Percentiles rank a stretch among this genome's conserved stretches.
Evolutionary conservation across 2,888 invertebrate genomes (phyloP).

Genomic region (Sminthurides aquaticus): DNA sequence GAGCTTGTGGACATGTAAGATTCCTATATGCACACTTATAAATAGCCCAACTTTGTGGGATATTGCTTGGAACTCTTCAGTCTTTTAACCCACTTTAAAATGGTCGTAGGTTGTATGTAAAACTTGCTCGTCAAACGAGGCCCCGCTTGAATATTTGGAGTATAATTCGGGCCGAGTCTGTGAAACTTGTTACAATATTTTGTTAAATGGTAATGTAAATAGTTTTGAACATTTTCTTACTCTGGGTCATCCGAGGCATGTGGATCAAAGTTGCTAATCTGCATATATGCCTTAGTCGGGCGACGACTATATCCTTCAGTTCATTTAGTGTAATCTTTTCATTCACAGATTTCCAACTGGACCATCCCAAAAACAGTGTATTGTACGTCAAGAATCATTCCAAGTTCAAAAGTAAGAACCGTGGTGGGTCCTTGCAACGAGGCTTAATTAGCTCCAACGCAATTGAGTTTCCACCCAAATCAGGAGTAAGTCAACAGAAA

Average conservation of each 20-base stretch:
- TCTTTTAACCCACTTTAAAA: neutral
- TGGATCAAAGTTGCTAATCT: too few species aligned
- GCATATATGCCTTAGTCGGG: too few species aligned
- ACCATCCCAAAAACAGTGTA: slow-evolving; percentile 34
- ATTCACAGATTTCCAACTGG: slow-evolving; percentile 39
- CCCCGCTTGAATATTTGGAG: slow-evolving; percentile 52
- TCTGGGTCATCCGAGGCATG: too few species aligned
- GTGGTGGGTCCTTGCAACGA: slow-evolving; percentile 37
- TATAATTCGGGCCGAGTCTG: slow-evolving; percentile 53
- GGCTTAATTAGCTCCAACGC: slow-evolving; percentile 43
- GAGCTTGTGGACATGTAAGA: slow-evolving; percentile 57
- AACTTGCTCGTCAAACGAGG: slow-evolving; percentile 54
- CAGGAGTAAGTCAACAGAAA: slow-evolving; percentile 47
- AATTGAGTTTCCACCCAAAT: slow-evolving; percentile 44
- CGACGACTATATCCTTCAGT: neutral
- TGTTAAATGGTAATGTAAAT: slow-evolving; percentile 46
- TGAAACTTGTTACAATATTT: slow-evolving; percentile 51
- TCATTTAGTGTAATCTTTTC: neutral
- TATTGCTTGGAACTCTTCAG: too few species aligned
- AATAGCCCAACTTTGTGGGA: too few species aligned
- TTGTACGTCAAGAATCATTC: slow-evolving; percentile 42
- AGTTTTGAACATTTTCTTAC: too few species aligned
- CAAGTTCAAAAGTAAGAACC: slow-evolving; percentile 35
- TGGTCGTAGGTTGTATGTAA: slow-evolving; percentile 56
- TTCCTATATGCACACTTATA: too few species aligned